These are phyloP conservation scores for Branchipolynoe longqiensis DNA, from an alignment of 2,888 invertebrate species.

Conservation along the genomic window DNA sequence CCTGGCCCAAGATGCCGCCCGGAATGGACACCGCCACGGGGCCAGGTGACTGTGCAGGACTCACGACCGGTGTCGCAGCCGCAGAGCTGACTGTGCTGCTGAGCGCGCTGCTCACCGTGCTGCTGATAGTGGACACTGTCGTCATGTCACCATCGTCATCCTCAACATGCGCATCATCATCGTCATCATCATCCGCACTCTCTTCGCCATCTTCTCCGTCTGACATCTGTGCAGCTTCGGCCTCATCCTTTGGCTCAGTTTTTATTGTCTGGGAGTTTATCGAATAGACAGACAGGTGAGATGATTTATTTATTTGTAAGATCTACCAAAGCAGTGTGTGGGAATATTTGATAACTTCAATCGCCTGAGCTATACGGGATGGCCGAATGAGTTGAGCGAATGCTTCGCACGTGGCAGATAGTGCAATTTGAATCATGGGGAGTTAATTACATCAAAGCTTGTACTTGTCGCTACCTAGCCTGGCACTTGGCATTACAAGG, in stretches of 20 bases:
- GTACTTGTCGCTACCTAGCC: no score
- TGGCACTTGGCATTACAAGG: no score
- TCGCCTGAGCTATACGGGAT: no score
- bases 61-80: constrained; percentile 34
- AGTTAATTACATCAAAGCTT: no score
- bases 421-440: no score
- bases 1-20: not conserved
- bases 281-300: not conserved
- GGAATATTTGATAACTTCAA: no score
- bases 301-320: no score
- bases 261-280: not conserved
- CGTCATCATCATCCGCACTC: constrained; percentile 8
- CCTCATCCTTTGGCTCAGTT: constrained; percentile 26
- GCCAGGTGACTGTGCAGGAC: constrained; percentile 35
- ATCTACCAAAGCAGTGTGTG: no score
- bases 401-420: no score
- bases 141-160: constrained; percentile 39
- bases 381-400: no score
- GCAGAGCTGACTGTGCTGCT: constrained; percentile 40
- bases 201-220: not conserved
- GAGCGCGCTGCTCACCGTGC: constrained; percentile 15
- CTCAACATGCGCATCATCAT: not conserved
- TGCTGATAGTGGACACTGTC: constrained; percentile 22
- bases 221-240: not conserved
- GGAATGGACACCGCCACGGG: constrained; percentile 8